Evolutionary conservation across 2,113 vertebrate genomes (phyloP), one percentile per base, ranked within the genome.

Genomic region (Trogon melanurus): DNA sequence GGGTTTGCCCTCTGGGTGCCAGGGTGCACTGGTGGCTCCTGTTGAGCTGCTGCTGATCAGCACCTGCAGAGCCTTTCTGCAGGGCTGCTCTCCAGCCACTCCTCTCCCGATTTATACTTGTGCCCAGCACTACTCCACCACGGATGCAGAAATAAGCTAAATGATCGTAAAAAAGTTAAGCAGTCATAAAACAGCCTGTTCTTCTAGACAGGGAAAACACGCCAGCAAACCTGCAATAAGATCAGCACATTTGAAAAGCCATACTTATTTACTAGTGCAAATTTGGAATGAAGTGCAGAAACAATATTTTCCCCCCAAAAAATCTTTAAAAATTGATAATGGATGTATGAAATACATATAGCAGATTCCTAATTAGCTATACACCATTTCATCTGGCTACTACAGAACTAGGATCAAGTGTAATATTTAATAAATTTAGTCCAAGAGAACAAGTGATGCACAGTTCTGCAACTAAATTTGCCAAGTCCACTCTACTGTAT

Each of bases 271-370:
- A 34, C 38, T 15, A 20, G 22, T 4, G 3, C 50, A 64, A 57
- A 41, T 29, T 64, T 2, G 3, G 36, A 53, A 36, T 29, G 6
- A 62, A 67, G 13, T 34, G 21, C 53, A 86, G 36, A 67, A 47
- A 26, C n/a, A 69, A 36, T 27, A 16, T 8, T 41, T 79, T 36
- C 6, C 23, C 19, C 4, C 0, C 12, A 16, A 65, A 57, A 54
- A 67, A 30, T 32, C 19, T 53, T 70, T 22, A 53, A 32, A 32
- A 53, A 62, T 7, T 56, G 17, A 13, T 23, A 62, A 62, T 7
- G 16, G 17, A 5, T 13, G 64, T 51, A 38, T 0, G 7, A 57
- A 75, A 45, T 14, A 29, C 11, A n/a, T 9, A 30, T 0, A 41
- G 50, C 29, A 74, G 18, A 62, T 57, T 51, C 38, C 47, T 75